Evolutionary conservation across 2,888 invertebrate species (phyloP).

Genomic region (Orthosia cruda): DNA sequence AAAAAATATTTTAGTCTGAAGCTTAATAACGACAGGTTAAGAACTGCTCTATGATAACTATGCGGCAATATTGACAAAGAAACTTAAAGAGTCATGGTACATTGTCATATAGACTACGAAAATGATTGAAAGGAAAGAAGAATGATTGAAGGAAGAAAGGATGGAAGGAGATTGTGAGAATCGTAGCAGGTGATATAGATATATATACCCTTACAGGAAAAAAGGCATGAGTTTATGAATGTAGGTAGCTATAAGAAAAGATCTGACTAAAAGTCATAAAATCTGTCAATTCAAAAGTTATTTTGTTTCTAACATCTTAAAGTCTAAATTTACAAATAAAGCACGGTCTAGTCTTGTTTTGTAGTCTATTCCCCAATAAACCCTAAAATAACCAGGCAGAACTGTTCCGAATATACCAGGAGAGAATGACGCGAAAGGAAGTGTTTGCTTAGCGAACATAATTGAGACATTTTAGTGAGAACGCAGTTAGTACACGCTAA

Average conservation of each 20-base stretch:
- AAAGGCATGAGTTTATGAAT: not conserved
- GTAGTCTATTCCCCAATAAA: conserved; percentile 11
- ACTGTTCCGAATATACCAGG: conserved; percentile 55
- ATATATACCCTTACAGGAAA: not conserved
- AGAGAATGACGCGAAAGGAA: conserved; percentile 70
- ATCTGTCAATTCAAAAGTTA: not conserved
- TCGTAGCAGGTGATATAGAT: not conserved
- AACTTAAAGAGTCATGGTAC: too few relatives aligned
- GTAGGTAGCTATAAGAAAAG: not conserved
- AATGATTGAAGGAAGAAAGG: too few relatives aligned
- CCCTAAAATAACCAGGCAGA: conserved; percentile 39
- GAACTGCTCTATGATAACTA: too few relatives aligned
- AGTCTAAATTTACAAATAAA: not conserved
- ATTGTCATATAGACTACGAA: too few relatives aligned
- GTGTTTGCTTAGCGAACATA: conserved; percentile 77
- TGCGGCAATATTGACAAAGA: too few relatives aligned
- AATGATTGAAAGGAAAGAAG: too few relatives aligned
- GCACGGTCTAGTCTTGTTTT: not conserved
- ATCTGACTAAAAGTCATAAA: not conserved
- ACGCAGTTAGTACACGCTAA: conserved; percentile 72
- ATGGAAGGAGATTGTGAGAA: not conserved
- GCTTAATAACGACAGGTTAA: too few relatives aligned
- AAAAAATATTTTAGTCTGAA: too few relatives aligned
- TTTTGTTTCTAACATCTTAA: not conserved
- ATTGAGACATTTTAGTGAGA: conserved; percentile 77